A percentile compares a stretch with the other conserved stretches of the same genome.
These are phyloP conservation scores for Ctenopoma kingsleyae DNA, from an alignment of 2,797 vertebrate species.

Conservation along the genomic window DNA sequence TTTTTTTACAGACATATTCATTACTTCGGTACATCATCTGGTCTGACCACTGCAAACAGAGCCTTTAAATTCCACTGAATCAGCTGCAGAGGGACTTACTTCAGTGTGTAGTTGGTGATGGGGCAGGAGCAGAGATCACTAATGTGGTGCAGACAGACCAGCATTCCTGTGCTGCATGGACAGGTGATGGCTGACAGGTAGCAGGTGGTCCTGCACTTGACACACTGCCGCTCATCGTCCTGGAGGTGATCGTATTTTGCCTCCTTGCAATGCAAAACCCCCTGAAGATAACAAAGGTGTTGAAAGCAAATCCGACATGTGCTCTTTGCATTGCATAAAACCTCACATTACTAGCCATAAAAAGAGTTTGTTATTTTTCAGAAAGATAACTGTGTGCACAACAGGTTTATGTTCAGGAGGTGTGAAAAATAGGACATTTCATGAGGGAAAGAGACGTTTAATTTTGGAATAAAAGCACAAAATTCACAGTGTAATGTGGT, in stretches of 20 bases:
- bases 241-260: constrained; percentile 92
- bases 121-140: constrained; percentile 91
- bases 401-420: not conserved
- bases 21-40: not conserved
- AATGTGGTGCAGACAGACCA: constrained; percentile 94
- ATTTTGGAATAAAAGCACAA: too few relatives aligned
- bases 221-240: constrained; percentile 96
- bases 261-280: constrained; percentile 84
- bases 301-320: not conserved
- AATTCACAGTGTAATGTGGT: not conserved
- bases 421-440: not conserved
- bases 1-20: not conserved
- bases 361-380: not conserved
- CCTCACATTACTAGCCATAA: not conserved
- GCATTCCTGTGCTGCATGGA: constrained; percentile 86
- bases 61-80: not conserved
- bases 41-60: not conserved
- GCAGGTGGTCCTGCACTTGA: constrained; percentile 95
- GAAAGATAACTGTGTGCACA: not conserved
- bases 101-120: constrained; percentile 88
- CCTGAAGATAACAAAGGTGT: constrained; percentile 76
- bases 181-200: constrained; percentile 96
- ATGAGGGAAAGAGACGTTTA: not conserved
- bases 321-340: not conserved
- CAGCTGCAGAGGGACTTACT: constrained; percentile 83